These are phyloP conservation scores for Sceloporus tristichus DNA, from an alignment of 2,113 vertebrate genomes.

Conservation along the genomic window DNA sequence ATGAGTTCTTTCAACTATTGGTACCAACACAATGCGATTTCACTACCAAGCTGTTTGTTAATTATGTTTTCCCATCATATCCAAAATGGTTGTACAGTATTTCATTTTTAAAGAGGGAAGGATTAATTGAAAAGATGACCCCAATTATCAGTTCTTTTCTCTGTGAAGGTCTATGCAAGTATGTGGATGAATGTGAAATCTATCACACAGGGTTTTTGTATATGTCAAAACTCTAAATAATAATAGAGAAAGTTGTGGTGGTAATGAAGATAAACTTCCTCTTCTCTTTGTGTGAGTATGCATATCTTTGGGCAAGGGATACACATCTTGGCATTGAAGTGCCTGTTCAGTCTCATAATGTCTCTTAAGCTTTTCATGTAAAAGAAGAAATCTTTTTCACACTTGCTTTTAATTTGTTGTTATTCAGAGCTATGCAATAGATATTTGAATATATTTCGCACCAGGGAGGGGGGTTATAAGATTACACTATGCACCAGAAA, in stretches of 20 bases:
- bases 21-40: neutral
- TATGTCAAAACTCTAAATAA: neutral
- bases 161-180: neutral
- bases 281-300: neutral
- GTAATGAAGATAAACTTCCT: neutral
- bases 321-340: neutral
- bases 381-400: neutral
- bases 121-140: neutral
- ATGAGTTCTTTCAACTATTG: slow-evolving; percentile 11
- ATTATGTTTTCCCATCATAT: neutral
- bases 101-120: slow-evolving; percentile 8
- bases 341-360: neutral
- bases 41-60: neutral
- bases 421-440: neutral
- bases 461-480: neutral
- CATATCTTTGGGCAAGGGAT: neutral
- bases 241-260: neutral
- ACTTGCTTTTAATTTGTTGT: neutral
- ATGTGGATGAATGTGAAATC: neutral
- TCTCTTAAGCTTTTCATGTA: neutral
- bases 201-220: neutral
- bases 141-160: neutral
- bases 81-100: neutral
- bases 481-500: neutral
- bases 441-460: neutral